Evolutionary conservation across 2,113 vertebrate species (phyloP), one percentile per base, ranked within the genome.

Genomic region (Macaca mulatta): DNA sequence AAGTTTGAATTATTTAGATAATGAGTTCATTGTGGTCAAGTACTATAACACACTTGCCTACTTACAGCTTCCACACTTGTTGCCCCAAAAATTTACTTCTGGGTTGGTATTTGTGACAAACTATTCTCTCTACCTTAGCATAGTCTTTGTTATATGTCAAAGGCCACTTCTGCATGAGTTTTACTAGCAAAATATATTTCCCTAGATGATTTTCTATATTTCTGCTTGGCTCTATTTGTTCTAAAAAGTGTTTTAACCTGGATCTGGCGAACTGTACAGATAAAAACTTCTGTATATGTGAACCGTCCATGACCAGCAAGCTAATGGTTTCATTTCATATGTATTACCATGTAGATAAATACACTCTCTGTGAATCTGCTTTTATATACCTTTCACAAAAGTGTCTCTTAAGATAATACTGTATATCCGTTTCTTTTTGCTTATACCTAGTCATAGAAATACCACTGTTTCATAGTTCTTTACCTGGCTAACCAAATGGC

Each of bases 1-100:
- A 80, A 11, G n/a, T 84, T 0, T 95, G 45, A 93, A 90, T 96
- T 92, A 97, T 97, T 97, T 92, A 97, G 50, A n/a, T 40, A 77
- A 70, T 90, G 48, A 77, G 23, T 82, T 90, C 80, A 87, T 43
- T 57, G 23, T 52, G 45, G 52, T 74, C 64, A 25, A 78, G 38
- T 40, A 14, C 6, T 20, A 14, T 3, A 64, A 82, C 79, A 16
- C 70, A 30, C 48, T 74, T 86, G 30, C 45, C 59, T 67, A 80
- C 35, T 52, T 45, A 61, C 7, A 59, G 32, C 8, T 85, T 50
- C 55, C 5, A 72, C 5, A 17, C 10, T 77, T 79, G 64, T 38
- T 90, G 32, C 16, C 22, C 40, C 0, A 32, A 75, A 7, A 23
- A 16, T 74, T 69, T 3, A 11, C 2, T 94, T 43, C n/a, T 55